These are phyloP conservation scores for Hybognathus amarus DNA, from an alignment of 2,797 vertebrate genomes.

Conservation along the genomic window DNA sequence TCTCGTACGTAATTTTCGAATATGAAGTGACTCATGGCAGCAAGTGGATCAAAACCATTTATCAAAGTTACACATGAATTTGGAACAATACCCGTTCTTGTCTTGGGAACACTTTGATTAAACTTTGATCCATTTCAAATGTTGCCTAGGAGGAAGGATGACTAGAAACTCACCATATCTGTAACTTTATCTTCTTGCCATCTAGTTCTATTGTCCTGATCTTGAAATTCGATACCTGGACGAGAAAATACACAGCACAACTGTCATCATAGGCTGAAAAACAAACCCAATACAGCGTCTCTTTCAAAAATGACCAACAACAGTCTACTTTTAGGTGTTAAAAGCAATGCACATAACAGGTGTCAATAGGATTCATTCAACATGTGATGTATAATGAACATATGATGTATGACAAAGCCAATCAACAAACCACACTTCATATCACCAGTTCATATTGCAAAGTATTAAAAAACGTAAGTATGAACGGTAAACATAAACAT, in stretches of 20 bases:
- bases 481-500: background rate
- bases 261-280: background rate
- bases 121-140: no score
- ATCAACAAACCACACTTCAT: background rate
- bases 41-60: no score
- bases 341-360: background rate
- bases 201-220: conserved; percentile 97
- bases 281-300: background rate
- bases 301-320: background rate
- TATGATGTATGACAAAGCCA: background rate
- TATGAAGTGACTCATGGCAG: background rate
- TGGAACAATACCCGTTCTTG: no score
- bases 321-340: no score
- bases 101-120: no score
- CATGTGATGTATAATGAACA: background rate
- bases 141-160: background rate
- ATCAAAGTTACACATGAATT: no score
- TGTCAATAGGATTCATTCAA: background rate
- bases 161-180: conserved; percentile 89
- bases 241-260: conserved; percentile 43
- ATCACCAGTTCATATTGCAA: background rate
- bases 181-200: conserved; percentile 96
- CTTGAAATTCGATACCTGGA: conserved; percentile 96
- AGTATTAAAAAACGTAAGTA: background rate
- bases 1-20: background rate